Evolutionary conservation across 2,888 invertebrate genomes (phyloP), one percentile per base, ranked within the genome.

Genomic region (Pyralis farinalis): DNA sequence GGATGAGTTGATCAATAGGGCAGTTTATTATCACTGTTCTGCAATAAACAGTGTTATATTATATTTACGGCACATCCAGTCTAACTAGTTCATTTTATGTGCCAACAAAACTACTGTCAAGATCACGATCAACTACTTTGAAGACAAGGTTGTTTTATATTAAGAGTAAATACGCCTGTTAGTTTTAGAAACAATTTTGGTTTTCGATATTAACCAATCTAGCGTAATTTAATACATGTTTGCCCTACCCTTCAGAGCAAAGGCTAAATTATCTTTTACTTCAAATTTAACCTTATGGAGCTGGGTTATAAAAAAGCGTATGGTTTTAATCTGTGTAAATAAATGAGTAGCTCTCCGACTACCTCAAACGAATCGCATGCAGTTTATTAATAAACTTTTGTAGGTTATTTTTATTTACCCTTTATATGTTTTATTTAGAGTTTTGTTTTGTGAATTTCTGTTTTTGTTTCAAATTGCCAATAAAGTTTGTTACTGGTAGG

Each of bases 101-200:
- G 43, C 46, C 49, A 42, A 44, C 32, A 40, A 38, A 40, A 44
- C 48, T 51, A 42, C 55, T 64, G 62, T 67, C 71, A 78, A 77
- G 77, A 80, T 80, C 78, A 79, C 64, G 76, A 73, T 61, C 76
- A 71, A 60, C 61, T 51, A 33, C 51, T 53, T 39, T 46, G 48
- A 40, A 59, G 67, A 66, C 73, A 74, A 76, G 75, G 73, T 70
- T 74, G 69, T 72, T 72, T 62, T 64, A 36, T 28, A 36, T 36
- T 36, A 28, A 20, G 36, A 28, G 29, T 8, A 20, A 29, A n/a
- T n/a, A n/a, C n/a, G 36, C 27, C n/a, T 3, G 21, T 8, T 27
- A 28, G 35, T 28, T 27, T 12, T 35, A 16, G 25, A 34, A 11
- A 12, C 9, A 12, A 28, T 27, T 35, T 35, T 27, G 27, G 7